Evolutionary conservation across 2,888 invertebrate species (phyloP), one percentile per base, ranked within the genome.

Genomic region (Dioctria rufipes): DNA sequence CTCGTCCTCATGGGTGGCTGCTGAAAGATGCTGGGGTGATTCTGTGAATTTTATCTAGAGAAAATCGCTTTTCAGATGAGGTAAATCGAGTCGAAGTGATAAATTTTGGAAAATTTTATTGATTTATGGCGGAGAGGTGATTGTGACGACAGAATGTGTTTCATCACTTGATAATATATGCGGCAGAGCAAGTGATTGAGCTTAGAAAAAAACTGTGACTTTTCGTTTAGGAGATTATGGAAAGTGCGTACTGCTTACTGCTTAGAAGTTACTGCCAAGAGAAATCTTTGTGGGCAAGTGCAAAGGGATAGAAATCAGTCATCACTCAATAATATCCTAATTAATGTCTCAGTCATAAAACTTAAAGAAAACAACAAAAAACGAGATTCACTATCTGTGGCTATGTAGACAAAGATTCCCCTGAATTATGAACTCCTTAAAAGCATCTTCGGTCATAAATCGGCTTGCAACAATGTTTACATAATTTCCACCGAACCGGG

Each of bases 1-100:
- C 61, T 46, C n/a, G 58, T 25, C 46, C 63, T 54, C 78, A 11
- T 78, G 78, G 78, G 78, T 78, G 78, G 78, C 78, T 63, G 51
- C 25, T 75, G 75, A 75, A 60, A 75, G 75, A 75, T 54, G 39
- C 40, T 37, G 25, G 51, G 71, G 43, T 43, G 61, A 60, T 60
- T 46, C 75, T 40, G 43, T 54, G 54, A 40, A 37, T 71, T 71
- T 54, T 54, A 71, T 71, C 71, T 39, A 37, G 13, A 46, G 54
- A 51, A 54, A 54, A 54, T 71, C 71, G 39, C 54, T 71, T 71
- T 71, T 51, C 54, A 37, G 54, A 71, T 71, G 25, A 71, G 71
- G 71, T 71, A 40, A 71, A 71, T 71, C 40, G 71, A 71, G 71
- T 37, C 49, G 71, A 71, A 40, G 39, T 54, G 51, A 71, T 71